Evolutionary conservation across 2,797 vertebrate genomes (phyloP).

Genomic region (Philypnodon macrostomus): DNA sequence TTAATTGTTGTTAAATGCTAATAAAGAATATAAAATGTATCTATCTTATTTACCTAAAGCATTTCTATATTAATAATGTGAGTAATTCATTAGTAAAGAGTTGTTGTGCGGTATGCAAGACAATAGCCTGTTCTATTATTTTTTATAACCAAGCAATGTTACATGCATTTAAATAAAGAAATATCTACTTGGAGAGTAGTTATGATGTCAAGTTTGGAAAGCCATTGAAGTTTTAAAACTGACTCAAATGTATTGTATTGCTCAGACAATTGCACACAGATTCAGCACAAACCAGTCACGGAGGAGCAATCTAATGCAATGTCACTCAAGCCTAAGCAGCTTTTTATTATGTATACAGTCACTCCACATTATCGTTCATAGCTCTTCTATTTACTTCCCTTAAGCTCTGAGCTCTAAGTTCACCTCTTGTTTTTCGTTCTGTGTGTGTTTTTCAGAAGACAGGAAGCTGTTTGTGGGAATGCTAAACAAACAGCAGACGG

Average conservation of each 20-base stretch:
- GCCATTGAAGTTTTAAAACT: background rate
- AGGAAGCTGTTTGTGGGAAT: conserved; percentile 99
- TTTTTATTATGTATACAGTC: conserved; percentile 52
- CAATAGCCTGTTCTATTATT: no score
- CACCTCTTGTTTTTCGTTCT: conserved; percentile 58
- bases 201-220: conserved; percentile 27
- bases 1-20: no score
- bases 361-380: conserved; percentile 8
- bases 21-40: no score
- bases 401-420: conserved; percentile 52
- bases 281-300: conserved; percentile 37
- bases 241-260: conserved; percentile 1
- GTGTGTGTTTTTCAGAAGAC: conserved; percentile 89
- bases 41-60: no score
- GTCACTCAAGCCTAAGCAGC: conserved; percentile 38
- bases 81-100: no score
- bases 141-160: no score
- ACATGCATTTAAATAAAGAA: no score
- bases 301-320: conserved; percentile 45
- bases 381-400: conserved; percentile 31
- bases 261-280: background rate
- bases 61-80: no score
- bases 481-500: conserved; percentile 99
- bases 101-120: no score
- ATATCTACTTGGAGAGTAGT: no score